Evolutionary conservation across 2,888 invertebrate species (phyloP).

Genomic region (Opisthograptis luteolata): DNA sequence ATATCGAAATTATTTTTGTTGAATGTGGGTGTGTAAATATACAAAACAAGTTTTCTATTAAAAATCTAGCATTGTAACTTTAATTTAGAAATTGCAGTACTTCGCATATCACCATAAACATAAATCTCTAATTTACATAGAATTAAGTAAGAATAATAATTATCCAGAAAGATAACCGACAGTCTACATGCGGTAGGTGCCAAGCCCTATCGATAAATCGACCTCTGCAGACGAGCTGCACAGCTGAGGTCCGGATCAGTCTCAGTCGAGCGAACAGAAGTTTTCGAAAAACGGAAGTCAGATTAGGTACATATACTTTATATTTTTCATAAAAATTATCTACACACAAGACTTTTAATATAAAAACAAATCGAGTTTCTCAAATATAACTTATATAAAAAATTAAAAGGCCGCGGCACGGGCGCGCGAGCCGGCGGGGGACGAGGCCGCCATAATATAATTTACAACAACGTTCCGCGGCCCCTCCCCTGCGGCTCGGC

Average conservation of each 20-base stretch:
- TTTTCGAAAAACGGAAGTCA: slow-evolving; percentile 67
- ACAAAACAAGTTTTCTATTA: slow-evolving; percentile 63
- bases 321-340: slow-evolving; percentile 83
- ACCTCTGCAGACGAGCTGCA: slow-evolving; percentile 23
- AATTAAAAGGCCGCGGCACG: slow-evolving; percentile 47
- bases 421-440: slow-evolving; percentile 36
- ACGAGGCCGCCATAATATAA: slow-evolving; percentile 38
- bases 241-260: slow-evolving; percentile 16
- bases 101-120: slow-evolving; percentile 39
- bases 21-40: slow-evolving; percentile 52
- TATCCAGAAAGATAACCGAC: slow-evolving; percentile 62
- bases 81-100: slow-evolving; percentile 46
- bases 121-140: slow-evolving; percentile 40
- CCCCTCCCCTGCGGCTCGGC: slow-evolving; percentile 29
- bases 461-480: slow-evolving; percentile 41
- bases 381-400: slow-evolving; percentile 72
- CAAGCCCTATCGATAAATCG: slow-evolving; percentile 24
- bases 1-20: slow-evolving; percentile 16
- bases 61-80: slow-evolving; percentile 72
- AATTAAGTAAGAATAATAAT: slow-evolving; percentile 39
- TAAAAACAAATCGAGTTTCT: slow-evolving; percentile 76
- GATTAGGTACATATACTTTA: slow-evolving; percentile 79
- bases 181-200: slow-evolving; percentile 46
- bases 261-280: slow-evolving; percentile 26
- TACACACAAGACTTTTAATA: slow-evolving; percentile 81